phyloP scores from a whole-genome alignment of 30 jellyfish, hydroid and myxozoan species.

The Rhopilema esculentum region DNA sequence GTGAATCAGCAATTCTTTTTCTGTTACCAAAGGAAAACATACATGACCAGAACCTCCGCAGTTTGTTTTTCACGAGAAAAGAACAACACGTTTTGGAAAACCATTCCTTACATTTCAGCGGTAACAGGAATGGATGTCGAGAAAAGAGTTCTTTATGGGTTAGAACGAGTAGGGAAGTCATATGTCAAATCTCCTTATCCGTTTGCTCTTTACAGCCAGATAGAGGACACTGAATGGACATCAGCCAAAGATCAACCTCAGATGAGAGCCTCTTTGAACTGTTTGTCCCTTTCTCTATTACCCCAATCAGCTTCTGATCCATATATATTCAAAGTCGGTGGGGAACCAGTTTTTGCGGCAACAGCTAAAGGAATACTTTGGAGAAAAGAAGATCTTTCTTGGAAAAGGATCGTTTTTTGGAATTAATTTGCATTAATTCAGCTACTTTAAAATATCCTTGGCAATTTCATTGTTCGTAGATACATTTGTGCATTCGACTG shows the following conservation, averaged over 20 bases:
- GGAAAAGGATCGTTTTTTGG: background rate
- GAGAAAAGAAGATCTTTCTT: background rate
- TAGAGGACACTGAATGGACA: slow-evolving; percentile 26
- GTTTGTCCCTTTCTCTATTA: background rate
- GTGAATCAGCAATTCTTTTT: slow-evolving; percentile 28
- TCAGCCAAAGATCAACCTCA: background rate
- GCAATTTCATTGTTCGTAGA: too few relatives aligned
- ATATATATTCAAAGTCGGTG: background rate
- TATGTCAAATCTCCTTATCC: background rate
- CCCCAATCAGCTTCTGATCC: background rate
- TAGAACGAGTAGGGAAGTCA: background rate
- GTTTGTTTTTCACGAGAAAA: background rate
- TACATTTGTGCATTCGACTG: too few relatives aligned
- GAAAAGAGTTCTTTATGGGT: slow-evolving; percentile 1
- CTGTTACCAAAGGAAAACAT: background rate
- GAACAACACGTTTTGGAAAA: background rate
- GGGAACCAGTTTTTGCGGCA: background rate
- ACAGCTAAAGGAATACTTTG: background rate
- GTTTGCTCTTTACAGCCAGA: background rate
- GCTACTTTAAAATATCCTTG: too few relatives aligned
- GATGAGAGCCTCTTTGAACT: background rate
- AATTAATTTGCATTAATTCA: background rate
- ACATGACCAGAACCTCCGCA: background rate
- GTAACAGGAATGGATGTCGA: slow-evolving; percentile 1
- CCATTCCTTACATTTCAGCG: background rate